Percentiles rank a stretch among this genome's conserved stretches.
Evolutionary conservation across 2,113 vertebrate genomes (phyloP).

Genomic region (Delphinapterus leucas): DNA sequence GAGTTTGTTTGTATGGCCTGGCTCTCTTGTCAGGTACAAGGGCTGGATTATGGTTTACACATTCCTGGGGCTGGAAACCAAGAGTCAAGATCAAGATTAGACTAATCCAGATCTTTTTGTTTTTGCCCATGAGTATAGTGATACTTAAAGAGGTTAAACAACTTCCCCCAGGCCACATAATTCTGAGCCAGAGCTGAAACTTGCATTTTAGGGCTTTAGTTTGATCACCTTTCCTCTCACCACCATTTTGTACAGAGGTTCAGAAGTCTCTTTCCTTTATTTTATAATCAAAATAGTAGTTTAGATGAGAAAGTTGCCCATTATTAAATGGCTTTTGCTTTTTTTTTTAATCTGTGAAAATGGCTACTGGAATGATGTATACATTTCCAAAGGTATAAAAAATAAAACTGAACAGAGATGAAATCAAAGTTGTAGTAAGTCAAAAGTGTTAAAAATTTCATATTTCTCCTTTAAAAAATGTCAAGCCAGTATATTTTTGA

Average conservation of each 20-base stretch:
- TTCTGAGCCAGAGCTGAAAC: not conserved
- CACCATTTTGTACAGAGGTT: not conserved
- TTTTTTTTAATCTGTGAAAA: not conserved
- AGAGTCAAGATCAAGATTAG: not conserved
- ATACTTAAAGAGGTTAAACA: not conserved
- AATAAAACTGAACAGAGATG: not conserved
- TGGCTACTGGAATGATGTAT: not conserved
- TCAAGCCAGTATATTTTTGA: not conserved
- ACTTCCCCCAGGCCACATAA: not conserved
- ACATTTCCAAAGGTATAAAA: not conserved
- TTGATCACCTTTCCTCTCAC: not conserved
- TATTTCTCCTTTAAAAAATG: not conserved
- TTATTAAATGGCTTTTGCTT: not conserved
- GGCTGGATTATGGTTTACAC: not conserved
- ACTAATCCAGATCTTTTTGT: not conserved
- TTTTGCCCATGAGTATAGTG: not conserved
- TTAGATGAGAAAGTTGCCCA: not conserved
- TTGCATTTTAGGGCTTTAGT: not conserved
- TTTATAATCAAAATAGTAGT: not conserved
- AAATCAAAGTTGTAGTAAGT: not conserved
- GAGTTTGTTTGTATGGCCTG: not conserved
- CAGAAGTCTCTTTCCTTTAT: not conserved
- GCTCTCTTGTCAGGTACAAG: not conserved
- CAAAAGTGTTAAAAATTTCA: not conserved
- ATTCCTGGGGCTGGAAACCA: not conserved